phyloP scores from a whole-genome alignment of 2,797 vertebrate genomes.

The Scomberomorus guttatus region DNA sequence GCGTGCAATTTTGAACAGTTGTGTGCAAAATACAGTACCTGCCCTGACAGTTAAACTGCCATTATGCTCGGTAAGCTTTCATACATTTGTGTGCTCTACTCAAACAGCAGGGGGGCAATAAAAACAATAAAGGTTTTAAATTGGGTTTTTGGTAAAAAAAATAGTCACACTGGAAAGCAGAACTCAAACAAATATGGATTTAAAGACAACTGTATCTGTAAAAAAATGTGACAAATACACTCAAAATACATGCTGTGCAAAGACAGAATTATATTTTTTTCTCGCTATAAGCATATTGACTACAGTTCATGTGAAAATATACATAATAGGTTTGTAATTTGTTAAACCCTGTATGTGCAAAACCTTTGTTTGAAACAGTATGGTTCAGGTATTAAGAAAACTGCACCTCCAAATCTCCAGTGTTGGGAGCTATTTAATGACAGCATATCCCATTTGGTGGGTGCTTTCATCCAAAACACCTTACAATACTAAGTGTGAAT shows the following conservation, averaged over 20 bases:
- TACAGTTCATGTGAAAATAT: constrained; percentile 1
- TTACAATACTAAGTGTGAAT: constrained; percentile 26
- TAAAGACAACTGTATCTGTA: not conserved
- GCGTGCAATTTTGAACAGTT: constrained; percentile 22
- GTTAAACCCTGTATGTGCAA: not conserved
- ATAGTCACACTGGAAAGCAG: not conserved
- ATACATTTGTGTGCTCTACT: constrained; percentile 18
- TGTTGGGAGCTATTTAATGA: constrained; percentile 3
- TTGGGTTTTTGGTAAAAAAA: not conserved
- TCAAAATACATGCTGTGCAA: not conserved
- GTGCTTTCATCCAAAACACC: constrained; percentile 20
- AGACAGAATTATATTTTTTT: not conserved
- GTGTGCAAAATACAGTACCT: constrained; percentile 49
- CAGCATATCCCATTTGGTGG: not conserved
- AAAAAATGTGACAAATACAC: not conserved
- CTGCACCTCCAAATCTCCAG: not conserved
- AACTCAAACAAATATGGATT: constrained; percentile 3
- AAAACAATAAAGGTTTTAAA: constrained; percentile 23
- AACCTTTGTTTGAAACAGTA: constrained; percentile 16
- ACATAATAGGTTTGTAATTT: constrained; percentile 16
- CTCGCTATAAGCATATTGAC: not conserved
- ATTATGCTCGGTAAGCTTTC: constrained; percentile 35
- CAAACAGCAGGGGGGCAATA: not conserved
- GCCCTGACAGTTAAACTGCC: constrained; percentile 18
- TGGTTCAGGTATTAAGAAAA: constrained; percentile 7